Conservation (phyloP, 2,888 invertebrate genomes). For the Cetonia aurata region DNA sequence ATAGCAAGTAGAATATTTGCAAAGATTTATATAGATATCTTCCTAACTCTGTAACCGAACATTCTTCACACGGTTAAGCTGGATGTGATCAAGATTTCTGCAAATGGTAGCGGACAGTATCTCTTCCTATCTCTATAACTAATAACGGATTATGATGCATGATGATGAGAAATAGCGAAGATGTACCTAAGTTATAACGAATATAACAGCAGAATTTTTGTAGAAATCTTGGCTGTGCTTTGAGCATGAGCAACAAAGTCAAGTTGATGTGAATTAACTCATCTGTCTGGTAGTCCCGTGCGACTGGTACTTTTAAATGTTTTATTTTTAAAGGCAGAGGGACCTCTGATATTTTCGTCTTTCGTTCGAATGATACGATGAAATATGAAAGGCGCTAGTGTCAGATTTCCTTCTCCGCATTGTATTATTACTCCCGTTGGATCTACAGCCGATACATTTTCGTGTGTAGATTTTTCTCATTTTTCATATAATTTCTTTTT, state of each 20-base stretch:
- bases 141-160: slow-evolving; percentile 24
- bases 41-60: slow-evolving; percentile 45
- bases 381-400: slow-evolving; percentile 53
- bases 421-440: slow-evolving; percentile 47
- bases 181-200: slow-evolving; percentile 13
- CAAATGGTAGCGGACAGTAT: slow-evolving; percentile 24
- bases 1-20: no score
- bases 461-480: slow-evolving; percentile 10
- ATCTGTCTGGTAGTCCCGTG: slow-evolving; percentile 67
- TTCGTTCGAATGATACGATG: slow-evolving; percentile 31
- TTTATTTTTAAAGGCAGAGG: slow-evolving; percentile 53
- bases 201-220: slow-evolving; percentile 43
- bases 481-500: background rate
- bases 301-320: slow-evolving; percentile 58
- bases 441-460: slow-evolving; percentile 33
- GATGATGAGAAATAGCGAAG: slow-evolving; percentile 24
- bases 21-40: slow-evolving; percentile 10
- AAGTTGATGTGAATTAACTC: slow-evolving; percentile 62
- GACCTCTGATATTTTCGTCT: slow-evolving; percentile 57
- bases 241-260: slow-evolving; percentile 64
- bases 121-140: slow-evolving; percentile 27
- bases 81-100: slow-evolving; percentile 51
- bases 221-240: slow-evolving; percentile 56
- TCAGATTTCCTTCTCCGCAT: slow-evolving; percentile 58
- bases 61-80: slow-evolving; percentile 52